These are phyloP conservation scores for Saccostrea cuccullata DNA, from an alignment of 1,140 invertebrate genomes.

Conservation along the genomic window DNA sequence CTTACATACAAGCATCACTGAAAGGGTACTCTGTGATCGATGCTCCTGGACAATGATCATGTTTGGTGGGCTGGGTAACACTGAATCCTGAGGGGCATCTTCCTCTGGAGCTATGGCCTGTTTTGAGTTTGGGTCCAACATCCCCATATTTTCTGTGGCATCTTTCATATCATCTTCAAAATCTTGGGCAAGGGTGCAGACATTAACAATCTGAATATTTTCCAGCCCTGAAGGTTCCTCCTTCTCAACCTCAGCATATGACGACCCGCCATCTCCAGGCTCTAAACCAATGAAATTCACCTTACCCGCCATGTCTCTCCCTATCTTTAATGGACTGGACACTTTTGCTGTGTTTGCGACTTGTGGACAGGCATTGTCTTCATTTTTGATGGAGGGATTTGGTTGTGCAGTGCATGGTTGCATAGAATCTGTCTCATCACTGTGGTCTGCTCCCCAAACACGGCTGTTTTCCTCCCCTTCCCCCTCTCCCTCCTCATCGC, in stretches of 20 bases:
- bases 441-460: background rate
- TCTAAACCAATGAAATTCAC: slow-evolving; percentile 13
- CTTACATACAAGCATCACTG: slow-evolving; percentile 8
- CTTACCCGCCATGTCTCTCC: background rate
- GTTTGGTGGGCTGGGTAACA: background rate
- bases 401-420: background rate
- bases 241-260: background rate
- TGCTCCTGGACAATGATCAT: slow-evolving; percentile 17
- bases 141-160: background rate
- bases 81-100: background rate
- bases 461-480: background rate
- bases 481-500: background rate
- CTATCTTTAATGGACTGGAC: background rate
- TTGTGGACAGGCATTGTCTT: background rate
- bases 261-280: background rate
- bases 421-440: slow-evolving; percentile 10
- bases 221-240: background rate
- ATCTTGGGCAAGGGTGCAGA: background rate
- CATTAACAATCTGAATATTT: slow-evolving; percentile 19
- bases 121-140: background rate
- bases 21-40: background rate
- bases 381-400: background rate
- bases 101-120: background rate
- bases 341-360: background rate
- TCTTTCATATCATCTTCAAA: background rate